Conservation (phyloP, 2,797 vertebrate genomes). For the Pseudocheirus occidentalis region DNA sequence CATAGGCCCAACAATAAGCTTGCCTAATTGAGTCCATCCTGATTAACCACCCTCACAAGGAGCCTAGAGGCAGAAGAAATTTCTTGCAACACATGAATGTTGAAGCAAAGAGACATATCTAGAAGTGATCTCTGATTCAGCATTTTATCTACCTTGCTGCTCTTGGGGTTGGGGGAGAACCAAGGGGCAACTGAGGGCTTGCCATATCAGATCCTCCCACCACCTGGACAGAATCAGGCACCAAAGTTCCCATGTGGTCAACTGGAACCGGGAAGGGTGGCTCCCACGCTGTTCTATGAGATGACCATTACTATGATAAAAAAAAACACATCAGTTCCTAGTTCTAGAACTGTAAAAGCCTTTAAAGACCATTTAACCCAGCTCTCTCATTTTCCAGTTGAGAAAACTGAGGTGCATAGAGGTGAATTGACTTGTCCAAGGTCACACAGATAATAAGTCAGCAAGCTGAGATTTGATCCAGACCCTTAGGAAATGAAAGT, state of each 20-base stretch:
- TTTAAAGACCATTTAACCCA: background rate
- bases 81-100: background rate
- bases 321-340: background rate
- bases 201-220: background rate
- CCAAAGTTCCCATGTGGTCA: background rate
- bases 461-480: background rate
- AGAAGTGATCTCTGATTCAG: background rate
- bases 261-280: background rate
- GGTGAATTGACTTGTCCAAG: background rate
- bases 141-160: background rate
- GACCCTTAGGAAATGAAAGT: background rate
- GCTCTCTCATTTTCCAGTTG: background rate
- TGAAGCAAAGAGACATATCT: background rate
- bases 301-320: background rate
- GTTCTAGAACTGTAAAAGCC: background rate
- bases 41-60: background rate
- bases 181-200: background rate
- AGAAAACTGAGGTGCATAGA: background rate
- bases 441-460: background rate
- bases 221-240: background rate
- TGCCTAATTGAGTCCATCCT: background rate
- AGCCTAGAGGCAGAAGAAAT: background rate
- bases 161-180: background rate
- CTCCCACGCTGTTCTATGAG: background rate
- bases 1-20: background rate